Base-by-base conservation (phyloP, 2,888 invertebrate species). In the Iphiclides podalirius region DNA sequence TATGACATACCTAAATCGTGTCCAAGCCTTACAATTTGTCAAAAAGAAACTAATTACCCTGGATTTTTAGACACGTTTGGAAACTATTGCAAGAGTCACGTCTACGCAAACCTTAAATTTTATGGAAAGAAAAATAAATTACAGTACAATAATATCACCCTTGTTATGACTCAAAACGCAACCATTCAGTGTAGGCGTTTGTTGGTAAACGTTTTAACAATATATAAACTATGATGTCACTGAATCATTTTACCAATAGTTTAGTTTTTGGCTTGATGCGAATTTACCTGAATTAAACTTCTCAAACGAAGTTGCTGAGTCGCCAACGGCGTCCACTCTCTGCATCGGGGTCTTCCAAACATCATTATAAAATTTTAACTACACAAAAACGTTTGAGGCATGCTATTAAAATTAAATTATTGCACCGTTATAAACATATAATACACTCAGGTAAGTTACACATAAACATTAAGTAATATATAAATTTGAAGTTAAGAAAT, bases 231-330 rank as follows among this genome's bases (percentile, higher is more conserved):
- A 3, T 20, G 20, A 20, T 20, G 20, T 20, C 20, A 20, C 20
- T 4, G 6, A 3, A 20, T 4, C 20, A 20, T 20, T 3, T 4
- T 20, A 6, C 6, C 20, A 20, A 20, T 20, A 6, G 20, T 20
- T n/a, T n/a, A 20, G 6, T 20, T 20, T 20, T 20, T 6, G 4
- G 6, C 26, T 28, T 8, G 9, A 11, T 12, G 2, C 14, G 1
- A 14, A 23, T 11, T 51, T 74, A 96, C 92, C 90, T 94, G 94
- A 65, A 94, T 91, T 52, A 96, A 88, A 79, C 94, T 95, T 58
- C 96, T 90, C 38, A 96, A 84, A 45, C 96, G 91, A 58, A 95
- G 90, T 90, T 97, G 97, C 77, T 96, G 96, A 12, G 96, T 94
- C 38, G 93, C 92, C 54, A 96, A 84, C 40, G 96, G 95, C 53